Conservation (phyloP, 2,888 invertebrate genomes). For the Nowickia ferox region DNA sequence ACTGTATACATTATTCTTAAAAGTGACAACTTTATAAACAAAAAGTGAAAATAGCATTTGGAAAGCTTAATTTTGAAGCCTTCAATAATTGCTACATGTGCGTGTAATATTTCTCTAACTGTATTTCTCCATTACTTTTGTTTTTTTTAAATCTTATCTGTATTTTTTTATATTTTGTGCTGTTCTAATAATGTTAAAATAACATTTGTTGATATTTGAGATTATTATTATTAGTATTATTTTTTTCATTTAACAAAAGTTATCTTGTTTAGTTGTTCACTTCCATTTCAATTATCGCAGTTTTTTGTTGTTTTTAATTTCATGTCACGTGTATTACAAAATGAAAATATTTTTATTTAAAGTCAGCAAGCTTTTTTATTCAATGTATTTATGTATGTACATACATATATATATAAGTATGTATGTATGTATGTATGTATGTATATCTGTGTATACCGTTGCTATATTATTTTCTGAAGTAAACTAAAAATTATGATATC, state of each 20-base stretch:
- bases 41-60: too few species aligned
- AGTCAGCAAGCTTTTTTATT: neutral
- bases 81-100: neutral
- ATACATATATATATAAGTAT: too few species aligned
- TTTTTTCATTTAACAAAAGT: neutral
- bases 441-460: neutral
- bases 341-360: constrained; percentile 20
- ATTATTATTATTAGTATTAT: constrained; percentile 1
- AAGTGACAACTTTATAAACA: too few species aligned
- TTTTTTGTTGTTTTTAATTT: neutral
- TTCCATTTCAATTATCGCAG: neutral
- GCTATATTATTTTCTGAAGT: constrained; percentile 2
- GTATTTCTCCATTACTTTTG: neutral
- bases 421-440: too few species aligned
- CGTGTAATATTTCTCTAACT: neutral
- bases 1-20: too few species aligned
- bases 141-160: constrained; percentile 3
- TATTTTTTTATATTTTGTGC: neutral
- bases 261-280: neutral
- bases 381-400: too few species aligned
- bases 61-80: too few species aligned
- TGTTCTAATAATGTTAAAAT: neutral
- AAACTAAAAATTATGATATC: constrained; percentile 18
- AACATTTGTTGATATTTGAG: neutral
- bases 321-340: constrained; percentile 28